Evolutionary conservation across 1,140 invertebrate species (phyloP).

Genomic region (Daktulosphaira vitifoliae): DNA sequence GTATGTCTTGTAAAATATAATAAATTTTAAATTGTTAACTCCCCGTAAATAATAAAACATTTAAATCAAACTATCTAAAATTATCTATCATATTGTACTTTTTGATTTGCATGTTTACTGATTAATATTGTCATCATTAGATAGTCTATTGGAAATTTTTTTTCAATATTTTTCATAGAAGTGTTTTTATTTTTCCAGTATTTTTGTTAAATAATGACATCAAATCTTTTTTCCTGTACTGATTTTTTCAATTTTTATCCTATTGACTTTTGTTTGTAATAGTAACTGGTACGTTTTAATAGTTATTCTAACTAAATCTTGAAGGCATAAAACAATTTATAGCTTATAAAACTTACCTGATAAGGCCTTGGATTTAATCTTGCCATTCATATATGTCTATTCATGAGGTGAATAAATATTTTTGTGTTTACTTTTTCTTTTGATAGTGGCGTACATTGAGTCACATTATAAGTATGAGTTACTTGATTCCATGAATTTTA

Average conservation of each 20-base stretch:
- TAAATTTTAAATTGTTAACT: not conserved
- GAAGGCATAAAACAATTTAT: not conserved
- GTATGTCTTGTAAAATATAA: not conserved
- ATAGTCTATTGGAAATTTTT: not conserved
- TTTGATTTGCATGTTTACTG: not conserved
- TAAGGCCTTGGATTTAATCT: not conserved
- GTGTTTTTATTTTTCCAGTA: no score
- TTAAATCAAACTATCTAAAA: not conserved
- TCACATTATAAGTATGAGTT: not conserved
- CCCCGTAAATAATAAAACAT: not conserved
- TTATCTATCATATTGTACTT: not conserved
- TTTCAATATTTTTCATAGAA: not conserved
- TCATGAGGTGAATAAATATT: not conserved
- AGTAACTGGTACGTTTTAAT: conserved; percentile 27
- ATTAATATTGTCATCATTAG: not conserved
- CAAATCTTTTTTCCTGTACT: no score
- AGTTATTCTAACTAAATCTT: not conserved
- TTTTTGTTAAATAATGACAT: no score
- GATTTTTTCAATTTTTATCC: conserved; percentile 37
- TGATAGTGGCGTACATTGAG: not conserved
- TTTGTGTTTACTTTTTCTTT: conserved; percentile 40
- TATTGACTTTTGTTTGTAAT: conserved; percentile 26
- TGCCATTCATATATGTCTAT: not conserved
- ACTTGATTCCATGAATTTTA: conserved; percentile 8
- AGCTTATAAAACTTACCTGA: not conserved